Evolutionary conservation across 2,797 vertebrate genomes (phyloP), one percentile per base, ranked within the genome.

Genomic region (Onychomys arenicola): DNA sequence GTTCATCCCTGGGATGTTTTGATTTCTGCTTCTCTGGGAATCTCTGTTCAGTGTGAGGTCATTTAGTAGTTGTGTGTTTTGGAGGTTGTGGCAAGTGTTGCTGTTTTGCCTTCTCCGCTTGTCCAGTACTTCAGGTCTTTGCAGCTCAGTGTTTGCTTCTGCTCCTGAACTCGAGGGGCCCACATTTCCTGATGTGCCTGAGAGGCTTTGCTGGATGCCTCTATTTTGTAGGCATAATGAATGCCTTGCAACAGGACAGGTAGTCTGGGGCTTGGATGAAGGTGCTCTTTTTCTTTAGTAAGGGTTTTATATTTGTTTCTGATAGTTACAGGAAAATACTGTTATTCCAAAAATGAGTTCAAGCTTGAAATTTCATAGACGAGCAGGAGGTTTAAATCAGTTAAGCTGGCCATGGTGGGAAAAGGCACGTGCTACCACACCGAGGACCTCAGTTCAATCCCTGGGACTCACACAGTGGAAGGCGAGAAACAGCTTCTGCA

Each of bases 291-390:
- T 82, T 61, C 25, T 90, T 37, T 71, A 46, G 1, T 8, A 32
- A 21, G 89, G 85, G 29, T 57, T 90, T 80, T 77, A 2, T 27
- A 59, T 76, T 69, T 87, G 29, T 92, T 93, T 96, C 57, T 94
- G 52, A 71, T n/a, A 37, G 32, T 81, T n/a, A n/a, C 71, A 73
- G 37, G 4, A 37, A 81, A 89, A 76, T 32, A 80, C 57, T 78
- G 11, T 88, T 75, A 13, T 46, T 77, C 0, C 76, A 81, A 84
- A 67, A 69, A 25, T 67, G 32, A n/a, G 32, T 52, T 86, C 63
- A n/a, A 32, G 81, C 6, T 77, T 49, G 43, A 89, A 71, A 40
- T 87, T 80, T 90, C 23, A 77, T 77, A 67, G 59, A 77, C 14
- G 78, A 77, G 63, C 40, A 81, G 27, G 63, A 82, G 13, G 49